Base-by-base conservation (phyloP, 2,888 invertebrate species). In the Chrysolina americana region DNA sequence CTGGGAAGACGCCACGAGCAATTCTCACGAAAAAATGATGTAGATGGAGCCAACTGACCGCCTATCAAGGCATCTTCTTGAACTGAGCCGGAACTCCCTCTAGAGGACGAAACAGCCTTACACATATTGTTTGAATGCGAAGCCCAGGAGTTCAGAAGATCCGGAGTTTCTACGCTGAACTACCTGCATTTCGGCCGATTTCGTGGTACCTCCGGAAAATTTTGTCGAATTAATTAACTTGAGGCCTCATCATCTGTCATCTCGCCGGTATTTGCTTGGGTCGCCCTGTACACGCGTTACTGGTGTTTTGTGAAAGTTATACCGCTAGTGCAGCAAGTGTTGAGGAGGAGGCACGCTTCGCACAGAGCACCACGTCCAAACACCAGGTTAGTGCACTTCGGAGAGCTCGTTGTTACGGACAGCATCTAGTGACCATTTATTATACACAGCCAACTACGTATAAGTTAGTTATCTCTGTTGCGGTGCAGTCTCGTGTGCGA, bases 331-430 rank as follows among this genome's bases (percentile, higher is more conserved):
- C 78, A 78, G 79, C 80, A 76, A 53, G 15, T 64, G 65, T 68
- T 77, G 78, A 70, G 71, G 68, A 69, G 69, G 72, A 72, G 72
- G 41, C 65, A 70, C 70, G 70, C 17, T 65, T 50, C 53, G 68
- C 70, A 53, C 65, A 69, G 73, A 72, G 77, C 80, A 81, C 78
- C 83, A 84, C 86, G 86, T 86, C 86, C 79, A 76, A 76, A 56
- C 80, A 81, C 79, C 83, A 84, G 86, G 86, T 86, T 86, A 87
- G 87, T 87, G 87, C 86, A 86, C 87, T 83, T 82, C 82, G 81
- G 79, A 41, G 68, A 53, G 53, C 21, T 71, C 72, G 73, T 70
- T 75, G 78, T 68, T 76, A 74, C 78, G 78, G 79, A 76, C 69
- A 73, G 68, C 74, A 68, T 68, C 70, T 66, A 71, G 65, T 53